These are phyloP conservation scores for Volucella inflata DNA, from an alignment of 2,888 invertebrate genomes.

Conservation along the genomic window DNA sequence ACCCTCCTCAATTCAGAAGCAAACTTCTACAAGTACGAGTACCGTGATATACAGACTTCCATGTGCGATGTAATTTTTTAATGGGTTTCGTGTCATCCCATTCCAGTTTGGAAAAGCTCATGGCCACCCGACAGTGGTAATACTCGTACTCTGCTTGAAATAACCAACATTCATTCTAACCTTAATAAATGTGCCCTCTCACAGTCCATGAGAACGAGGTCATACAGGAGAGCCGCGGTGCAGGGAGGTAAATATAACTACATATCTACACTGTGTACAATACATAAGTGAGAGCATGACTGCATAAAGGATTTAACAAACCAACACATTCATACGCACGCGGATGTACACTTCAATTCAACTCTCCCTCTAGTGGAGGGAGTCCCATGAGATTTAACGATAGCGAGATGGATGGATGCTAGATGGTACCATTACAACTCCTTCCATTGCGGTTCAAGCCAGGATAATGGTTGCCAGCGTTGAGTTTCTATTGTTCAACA, in stretches of 20 bases:
- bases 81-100: constrained; percentile 68
- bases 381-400: constrained; percentile 66
- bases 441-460: constrained; percentile 50
- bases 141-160: constrained; percentile 42
- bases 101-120: constrained; percentile 2
- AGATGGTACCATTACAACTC: constrained; percentile 38
- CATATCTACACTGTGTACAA: constrained; percentile 1
- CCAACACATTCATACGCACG: constrained; percentile 23
- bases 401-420: constrained; percentile 67
- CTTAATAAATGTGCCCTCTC: constrained; percentile 71
- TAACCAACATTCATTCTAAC: constrained; percentile 64
- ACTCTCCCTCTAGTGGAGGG: constrained; percentile 23
- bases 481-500: too few species aligned
- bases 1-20: constrained; percentile 25
- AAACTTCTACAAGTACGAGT: constrained; percentile 20
- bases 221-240: constrained; percentile 69
- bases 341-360: background rate
- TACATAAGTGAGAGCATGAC: constrained; percentile 34
- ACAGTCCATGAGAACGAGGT: constrained; percentile 68
- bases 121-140: constrained; percentile 44
- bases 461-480: background rate
- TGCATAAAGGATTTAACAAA: constrained; percentile 49
- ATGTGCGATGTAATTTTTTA: constrained; percentile 75
- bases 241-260: constrained; percentile 27
- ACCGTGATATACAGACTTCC: constrained; percentile 42